Conservation (phyloP, 2,888 invertebrate genomes). For the Tipula lateralis region DNA sequence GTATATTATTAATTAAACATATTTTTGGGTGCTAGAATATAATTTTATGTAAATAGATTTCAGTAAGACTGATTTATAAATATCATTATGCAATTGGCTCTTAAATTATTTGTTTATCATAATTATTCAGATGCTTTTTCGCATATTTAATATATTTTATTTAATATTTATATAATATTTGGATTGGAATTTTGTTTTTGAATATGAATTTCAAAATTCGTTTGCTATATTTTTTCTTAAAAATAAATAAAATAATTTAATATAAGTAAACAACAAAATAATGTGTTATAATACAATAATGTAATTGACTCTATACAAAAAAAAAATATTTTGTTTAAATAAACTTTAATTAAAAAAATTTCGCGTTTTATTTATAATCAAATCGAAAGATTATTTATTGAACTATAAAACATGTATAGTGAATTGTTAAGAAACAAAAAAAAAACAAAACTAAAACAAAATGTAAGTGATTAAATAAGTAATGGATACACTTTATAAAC, state of each 20-base stretch:
- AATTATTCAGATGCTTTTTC: background rate
- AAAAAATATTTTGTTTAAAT: background rate
- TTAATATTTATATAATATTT: background rate
- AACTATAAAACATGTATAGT: background rate
- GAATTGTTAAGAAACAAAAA: too few species aligned
- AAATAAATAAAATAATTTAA: background rate
- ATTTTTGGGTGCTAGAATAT: background rate
- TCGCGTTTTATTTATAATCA: background rate
- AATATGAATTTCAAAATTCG: background rate
- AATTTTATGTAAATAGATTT: background rate
- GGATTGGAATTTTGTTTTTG: background rate
- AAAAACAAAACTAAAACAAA: background rate
- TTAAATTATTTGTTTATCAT: background rate
- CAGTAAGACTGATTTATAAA: background rate
- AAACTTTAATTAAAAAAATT: background rate
- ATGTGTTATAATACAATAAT: background rate
- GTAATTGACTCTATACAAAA: background rate
- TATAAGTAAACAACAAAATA: background rate
- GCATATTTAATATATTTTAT: background rate
- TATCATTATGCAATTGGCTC: background rate
- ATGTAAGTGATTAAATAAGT: slow-evolving; percentile 7
- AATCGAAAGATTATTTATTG: background rate
- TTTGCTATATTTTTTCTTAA: background rate
- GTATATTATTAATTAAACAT: background rate
- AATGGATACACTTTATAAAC: background rate